These are phyloP conservation scores for Nasua narica DNA, from an alignment of 2,797 vertebrate species.

Conservation along the genomic window DNA sequence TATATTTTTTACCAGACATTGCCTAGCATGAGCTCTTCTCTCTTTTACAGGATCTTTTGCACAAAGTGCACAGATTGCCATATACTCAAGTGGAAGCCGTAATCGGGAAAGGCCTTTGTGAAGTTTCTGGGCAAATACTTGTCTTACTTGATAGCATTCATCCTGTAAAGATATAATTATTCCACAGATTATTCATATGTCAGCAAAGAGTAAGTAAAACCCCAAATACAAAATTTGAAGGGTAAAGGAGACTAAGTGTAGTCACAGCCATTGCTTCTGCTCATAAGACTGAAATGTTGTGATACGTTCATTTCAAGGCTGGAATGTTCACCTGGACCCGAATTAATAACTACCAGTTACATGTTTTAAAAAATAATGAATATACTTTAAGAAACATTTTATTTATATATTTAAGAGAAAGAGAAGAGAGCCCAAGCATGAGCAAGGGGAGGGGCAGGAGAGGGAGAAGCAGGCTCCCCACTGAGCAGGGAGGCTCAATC, in stretches of 20 bases:
- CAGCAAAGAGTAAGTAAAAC: neutral
- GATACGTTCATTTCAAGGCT: neutral
- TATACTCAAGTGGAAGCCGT: constrained; percentile 96
- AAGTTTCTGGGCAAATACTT: constrained; percentile 98
- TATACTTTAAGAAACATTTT: neutral
- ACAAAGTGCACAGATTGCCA: constrained; percentile 97
- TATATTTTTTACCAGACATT: constrained; percentile 98
- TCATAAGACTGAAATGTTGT: neutral
- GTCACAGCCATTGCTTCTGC: neutral
- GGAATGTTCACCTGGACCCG: neutral
- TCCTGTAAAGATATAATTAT: constrained; percentile 84
- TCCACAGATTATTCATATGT: neutral
- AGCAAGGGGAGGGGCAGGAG: too few species aligned
- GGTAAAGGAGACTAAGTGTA: neutral
- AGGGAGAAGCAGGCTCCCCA: too few species aligned
- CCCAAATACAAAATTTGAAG: neutral
- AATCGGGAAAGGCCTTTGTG: constrained; percentile 95
- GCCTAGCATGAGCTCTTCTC: constrained; percentile 95
- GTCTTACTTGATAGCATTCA: constrained; percentile 98
- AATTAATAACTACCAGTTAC: neutral
- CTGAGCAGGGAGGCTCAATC: too few species aligned
- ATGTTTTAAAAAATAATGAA: neutral
- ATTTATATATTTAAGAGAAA: too few species aligned
- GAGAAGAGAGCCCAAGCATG: too few species aligned
- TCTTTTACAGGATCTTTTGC: constrained; percentile 99